Evolutionary conservation across 2,797 vertebrate species (phyloP), one percentile per base, ranked within the genome.

Genomic region (Sparus aurata): DNA sequence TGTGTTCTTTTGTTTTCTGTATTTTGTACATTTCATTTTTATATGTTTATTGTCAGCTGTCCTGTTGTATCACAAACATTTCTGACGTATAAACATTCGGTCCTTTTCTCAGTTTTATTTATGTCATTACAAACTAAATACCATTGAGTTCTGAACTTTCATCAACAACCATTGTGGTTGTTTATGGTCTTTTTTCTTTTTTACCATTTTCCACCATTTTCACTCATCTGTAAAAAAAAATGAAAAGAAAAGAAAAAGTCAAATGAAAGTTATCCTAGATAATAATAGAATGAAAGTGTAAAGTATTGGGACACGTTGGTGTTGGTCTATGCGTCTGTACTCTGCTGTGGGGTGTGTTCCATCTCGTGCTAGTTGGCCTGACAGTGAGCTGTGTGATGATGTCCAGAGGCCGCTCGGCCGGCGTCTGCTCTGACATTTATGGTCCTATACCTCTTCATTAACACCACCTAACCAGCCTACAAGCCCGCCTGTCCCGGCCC

Each of bases 391-490:
- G 85, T 91, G 85, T 96, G 96, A 97, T 96, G 93, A 93, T 96
- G 95, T 94, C 95, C 96, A 96, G 96, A 96, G 77, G 93, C 93
- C 80, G 85, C 91, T 84, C 85, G 91, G 91, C 95, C 89, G 94
- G 95, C 93, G 95, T 96, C 96, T 93, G 92, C 95, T 94, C 95
- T 96, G 96, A 95, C 96, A 94, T 95, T 95, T 97, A 96, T 89
- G 94, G 94, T 94, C 95, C 94, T 94, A 95, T 95, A 95, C 95
- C 96, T 96, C 96, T 94, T 96, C 95, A 96, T 97, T 97, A 96
- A 93, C 95, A 96, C 95, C 95, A 96, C 90, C 95, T 97, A 96
- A 96, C 95, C 95, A 92, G 94, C 94, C 92, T 89, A 87, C 94
- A 77, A 93, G 90, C 91, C 91, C 18, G 80, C 81, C 85, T 81